Base-by-base conservation (phyloP, 2,888 invertebrate genomes). In the Melipona beecheii region DNA sequence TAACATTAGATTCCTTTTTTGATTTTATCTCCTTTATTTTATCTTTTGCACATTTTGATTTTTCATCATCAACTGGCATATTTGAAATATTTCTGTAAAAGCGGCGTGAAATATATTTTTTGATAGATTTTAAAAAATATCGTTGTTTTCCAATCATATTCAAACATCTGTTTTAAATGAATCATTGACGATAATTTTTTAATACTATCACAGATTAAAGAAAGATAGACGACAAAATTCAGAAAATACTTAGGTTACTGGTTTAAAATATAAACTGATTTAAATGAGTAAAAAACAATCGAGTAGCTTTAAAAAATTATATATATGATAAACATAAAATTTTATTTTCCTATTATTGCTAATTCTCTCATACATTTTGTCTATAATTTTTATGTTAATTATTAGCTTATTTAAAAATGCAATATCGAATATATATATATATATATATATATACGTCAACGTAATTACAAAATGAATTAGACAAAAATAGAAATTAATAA, bases 21-120 rank as follows among this genome's bases (percentile, higher is more conserved):
- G 56, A 71, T n/a, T 66, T 56, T n/a, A 68, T 0, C 0, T 24
- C 21, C 24, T 50, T 73, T 31, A 36, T 56, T 11, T 15, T 65
- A 56, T 19, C 15, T 4, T 75, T 43, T 31, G 15, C 21, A 15
- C 4, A 68, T 9, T 78, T 66, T 13, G 31, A 0, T 24, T 82
- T 80, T 36, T 66, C 15, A 31, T 75, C 66, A 13, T 76, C 70
- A 15, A 31, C 50, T 17, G 78, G 43, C 36, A 75, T 75, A 43
- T 82, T 82, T 36, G 85, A 87, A 69, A 80, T 83, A 19, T 31
- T 65, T 65, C 62, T 74, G 19, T 31, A 56, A 15, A 70, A 15
- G n/a, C 13, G 3, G 19, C 19, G 15, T 27, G 31, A 49, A 24
- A 24, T 52, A 31, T 15, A 49, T 54, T 60, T 78, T 19, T 21